Conservation (phyloP, 2,888 invertebrate species). For the Platycheirus albimanus region DNA sequence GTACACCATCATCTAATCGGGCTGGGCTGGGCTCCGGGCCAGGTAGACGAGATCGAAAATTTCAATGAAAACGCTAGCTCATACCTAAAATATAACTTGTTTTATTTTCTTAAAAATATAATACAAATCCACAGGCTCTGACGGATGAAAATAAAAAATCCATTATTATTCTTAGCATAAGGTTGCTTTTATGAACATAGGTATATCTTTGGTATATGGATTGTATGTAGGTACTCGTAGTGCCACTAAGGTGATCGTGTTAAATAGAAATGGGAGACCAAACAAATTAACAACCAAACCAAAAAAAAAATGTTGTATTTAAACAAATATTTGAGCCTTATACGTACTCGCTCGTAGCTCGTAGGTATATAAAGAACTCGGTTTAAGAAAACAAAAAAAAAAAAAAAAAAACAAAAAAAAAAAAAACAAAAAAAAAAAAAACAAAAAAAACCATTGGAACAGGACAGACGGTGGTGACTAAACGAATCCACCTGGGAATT, state of each 20-base stretch:
- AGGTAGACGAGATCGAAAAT: constrained; percentile 69
- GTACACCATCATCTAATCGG: constrained; percentile 44
- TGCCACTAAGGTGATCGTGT: constrained; percentile 69
- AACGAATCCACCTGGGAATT: constrained; percentile 74
- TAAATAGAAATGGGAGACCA: constrained; percentile 71
- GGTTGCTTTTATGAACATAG: constrained; percentile 36
- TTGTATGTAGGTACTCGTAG: constrained; percentile 38
- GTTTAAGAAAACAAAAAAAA: constrained; percentile 36
- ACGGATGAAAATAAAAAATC: constrained; percentile 55
- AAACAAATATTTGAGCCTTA: constrained; percentile 71
- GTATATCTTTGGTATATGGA: neutral
- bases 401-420: neutral
- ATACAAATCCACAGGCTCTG: constrained; percentile 56
- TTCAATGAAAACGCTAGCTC: constrained; percentile 52
- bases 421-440: constrained; percentile 23
- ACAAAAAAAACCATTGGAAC: neutral
- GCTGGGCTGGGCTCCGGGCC: too few relatives aligned
- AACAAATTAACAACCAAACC: constrained; percentile 62
- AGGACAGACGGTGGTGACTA: constrained; percentile 62
- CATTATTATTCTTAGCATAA: constrained; percentile 74
- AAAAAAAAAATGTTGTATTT: constrained; percentile 55
- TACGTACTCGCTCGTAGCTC: too few relatives aligned
- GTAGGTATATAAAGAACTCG: constrained; percentile 39
- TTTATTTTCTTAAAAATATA: constrained; percentile 66
- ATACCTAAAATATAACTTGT: constrained; percentile 34